Evolutionary conservation across 2,797 vertebrate genomes (phyloP).

Genomic region (Takifugu rubripes): DNA sequence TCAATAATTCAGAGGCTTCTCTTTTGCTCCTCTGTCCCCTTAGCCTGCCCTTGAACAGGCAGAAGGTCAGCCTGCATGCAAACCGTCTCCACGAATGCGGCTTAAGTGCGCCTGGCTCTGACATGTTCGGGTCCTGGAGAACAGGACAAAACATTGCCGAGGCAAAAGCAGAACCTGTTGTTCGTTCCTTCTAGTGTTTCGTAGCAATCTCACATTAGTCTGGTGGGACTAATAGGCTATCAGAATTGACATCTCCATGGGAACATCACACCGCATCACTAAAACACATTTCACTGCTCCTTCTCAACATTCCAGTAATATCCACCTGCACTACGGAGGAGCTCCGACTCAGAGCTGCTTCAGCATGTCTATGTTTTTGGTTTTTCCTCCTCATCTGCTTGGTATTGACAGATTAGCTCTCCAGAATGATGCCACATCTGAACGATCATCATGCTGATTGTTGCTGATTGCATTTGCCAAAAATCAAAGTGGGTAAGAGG

Average conservation of each 20-base stretch:
- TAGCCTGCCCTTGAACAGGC: constrained; percentile 58
- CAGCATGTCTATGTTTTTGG: constrained; percentile 2
- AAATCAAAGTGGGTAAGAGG: neutral
- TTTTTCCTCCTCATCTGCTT: neutral
- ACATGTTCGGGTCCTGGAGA: constrained; percentile 19
- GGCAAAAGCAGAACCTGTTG: constrained; percentile 8
- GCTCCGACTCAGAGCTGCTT: constrained; percentile 2
- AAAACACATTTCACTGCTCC: constrained; percentile 49
- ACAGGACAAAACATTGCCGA: constrained; percentile 44
- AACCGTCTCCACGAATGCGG: constrained; percentile 31
- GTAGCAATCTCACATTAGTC: constrained; percentile 40
- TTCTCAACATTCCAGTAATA: constrained; percentile 49
- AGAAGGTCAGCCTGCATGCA: constrained; percentile 50
- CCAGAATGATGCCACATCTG: constrained; percentile 6
- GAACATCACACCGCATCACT: constrained; percentile 61
- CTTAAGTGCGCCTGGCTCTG: constrained; percentile 33
- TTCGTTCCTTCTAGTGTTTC: constrained; percentile 40
- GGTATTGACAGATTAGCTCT: neutral
- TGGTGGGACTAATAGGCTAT: constrained; percentile 45
- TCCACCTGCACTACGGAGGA: constrained; percentile 19
- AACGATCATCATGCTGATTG: neutral
- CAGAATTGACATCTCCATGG: constrained; percentile 71
- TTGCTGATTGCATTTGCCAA: neutral
- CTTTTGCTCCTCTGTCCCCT: constrained; percentile 57
- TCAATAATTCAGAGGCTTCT: constrained; percentile 70